Base-by-base conservation (phyloP, 2,888 invertebrate species). In the Clusia tigrina region DNA sequence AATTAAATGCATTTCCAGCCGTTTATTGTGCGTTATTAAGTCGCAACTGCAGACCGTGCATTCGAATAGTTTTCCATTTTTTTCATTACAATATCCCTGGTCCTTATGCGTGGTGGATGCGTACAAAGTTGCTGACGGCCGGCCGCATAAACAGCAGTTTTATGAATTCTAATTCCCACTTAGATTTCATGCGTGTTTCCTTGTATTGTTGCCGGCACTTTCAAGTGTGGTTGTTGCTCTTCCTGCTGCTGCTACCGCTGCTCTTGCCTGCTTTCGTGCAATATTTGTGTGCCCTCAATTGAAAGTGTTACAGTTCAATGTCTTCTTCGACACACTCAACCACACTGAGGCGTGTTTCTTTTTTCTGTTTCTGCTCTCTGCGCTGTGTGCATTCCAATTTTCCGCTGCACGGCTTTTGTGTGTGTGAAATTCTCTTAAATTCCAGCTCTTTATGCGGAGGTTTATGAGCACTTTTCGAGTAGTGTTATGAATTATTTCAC, bases 271-370 rank as follows among this genome's bases (percentile, higher is more conserved):
- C 42, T 17, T n/a, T 2, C 6, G 6, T n/a, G 42, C n/a, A 3
- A 15, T 10, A n/a, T 42, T 42, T 42, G 9, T 51, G 62, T 76
- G 74, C 69, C 77, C 77, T 37, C 63, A 77, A 77, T 75, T 69
- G 75, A 75, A 75, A 75, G 78, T 75, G 75, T 78, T 75, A 75
- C 75, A 75, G 78, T 75, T 75, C 78, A 77, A 74, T 78, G 75
- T 76, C 69, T 61, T 54, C 60, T 20, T 54, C 23, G 54, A 48
- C 46, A n/a, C 6, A 32, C 32, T 32, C 32, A 12, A 32, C 32
- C 6, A 32, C n/a, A n/a, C 3, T 17, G 42, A 15, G 42, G 9
- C 12, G 42, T 15, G 12, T 42, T n/a, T n/a, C n/a, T n/a, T n/a
- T n/a, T n/a, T n/a, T n/a, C n/a, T 42, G 42, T n/a, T 42, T 42